These are phyloP conservation scores for Paralichthys olivaceus DNA, from an alignment of 2,113 vertebrate species.

Conservation along the genomic window DNA sequence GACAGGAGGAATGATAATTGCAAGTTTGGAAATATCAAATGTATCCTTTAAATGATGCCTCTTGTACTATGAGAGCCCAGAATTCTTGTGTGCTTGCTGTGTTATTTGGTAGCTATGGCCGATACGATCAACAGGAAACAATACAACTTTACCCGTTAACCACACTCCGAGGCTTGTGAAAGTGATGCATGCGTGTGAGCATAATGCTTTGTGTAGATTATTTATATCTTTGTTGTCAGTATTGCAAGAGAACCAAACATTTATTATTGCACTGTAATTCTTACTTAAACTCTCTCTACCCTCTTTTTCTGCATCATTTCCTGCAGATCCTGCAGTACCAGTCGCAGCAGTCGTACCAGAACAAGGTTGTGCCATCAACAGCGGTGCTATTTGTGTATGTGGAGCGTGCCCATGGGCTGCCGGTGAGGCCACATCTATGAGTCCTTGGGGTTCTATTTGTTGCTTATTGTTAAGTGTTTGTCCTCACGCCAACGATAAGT, in stretches of 20 bases:
- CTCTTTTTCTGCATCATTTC: not conserved
- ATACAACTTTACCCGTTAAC: not conserved
- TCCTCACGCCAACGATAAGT: not conserved
- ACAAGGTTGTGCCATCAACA: constrained; percentile 84
- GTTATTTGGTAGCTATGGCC: constrained; percentile 13
- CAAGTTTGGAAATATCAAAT: no score
- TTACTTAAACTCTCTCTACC: not conserved
- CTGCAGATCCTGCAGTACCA: constrained; percentile 85
- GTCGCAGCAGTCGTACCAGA: constrained; percentile 84
- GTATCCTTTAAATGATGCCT: not conserved
- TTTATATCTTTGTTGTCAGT: accelerated
- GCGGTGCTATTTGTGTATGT: constrained; percentile 88
- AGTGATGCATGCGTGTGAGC: not conserved
- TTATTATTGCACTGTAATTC: not conserved
- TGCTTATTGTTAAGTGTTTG: constrained; percentile 25
- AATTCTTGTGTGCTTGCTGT: not conserved
- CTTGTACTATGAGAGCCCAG: not conserved
- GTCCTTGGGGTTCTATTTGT: constrained; percentile 10
- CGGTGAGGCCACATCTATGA: constrained; percentile 80
- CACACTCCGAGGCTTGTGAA: not conserved
- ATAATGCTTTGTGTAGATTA: not conserved
- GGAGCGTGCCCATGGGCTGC: constrained; percentile 87
- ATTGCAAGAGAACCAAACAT: not conserved
- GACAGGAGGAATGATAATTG: no score
- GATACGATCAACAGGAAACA: constrained; percentile 6